Percentiles rank a stretch among this genome's conserved stretches.
Conservation (phyloP, 2,113 vertebrate genomes). For the Hyaena hyaena region DNA sequence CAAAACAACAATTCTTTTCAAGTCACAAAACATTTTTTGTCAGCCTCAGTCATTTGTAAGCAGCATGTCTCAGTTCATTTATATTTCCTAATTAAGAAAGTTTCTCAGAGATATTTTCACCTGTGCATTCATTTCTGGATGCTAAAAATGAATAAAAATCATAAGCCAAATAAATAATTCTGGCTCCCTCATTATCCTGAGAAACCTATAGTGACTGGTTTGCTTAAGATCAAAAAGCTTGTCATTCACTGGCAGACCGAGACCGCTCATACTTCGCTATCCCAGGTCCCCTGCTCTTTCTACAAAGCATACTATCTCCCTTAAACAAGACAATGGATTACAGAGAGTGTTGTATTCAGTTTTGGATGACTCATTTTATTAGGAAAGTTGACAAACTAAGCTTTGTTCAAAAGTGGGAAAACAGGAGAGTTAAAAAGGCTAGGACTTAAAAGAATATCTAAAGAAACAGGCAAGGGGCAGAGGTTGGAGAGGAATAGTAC, state of each 20-base stretch:
- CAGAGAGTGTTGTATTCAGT: neutral
- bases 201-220: neutral
- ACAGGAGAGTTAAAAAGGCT: neutral
- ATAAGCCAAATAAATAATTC: neutral
- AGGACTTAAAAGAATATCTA: neutral
- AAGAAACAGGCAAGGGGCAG: neutral
- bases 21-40: constrained; percentile 53
- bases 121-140: constrained; percentile 21
- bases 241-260: neutral
- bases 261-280: neutral
- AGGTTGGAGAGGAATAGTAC: neutral
- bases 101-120: constrained; percentile 32
- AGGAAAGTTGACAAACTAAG: constrained; percentile 13
- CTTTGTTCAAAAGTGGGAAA: neutral
- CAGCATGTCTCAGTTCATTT: constrained; percentile 27
- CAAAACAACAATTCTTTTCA: constrained; percentile 61
- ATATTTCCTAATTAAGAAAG: constrained; percentile 8
- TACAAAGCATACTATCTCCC: neutral
- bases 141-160: constrained; percentile 45
- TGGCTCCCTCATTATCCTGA: neutral
- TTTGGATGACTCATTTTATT: neutral
- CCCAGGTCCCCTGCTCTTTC: neutral
- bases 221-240: neutral
- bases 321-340: neutral
- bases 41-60: constrained; percentile 57